phyloP scores from a whole-genome alignment of 1,140 invertebrate species.

The Psilanteris sp. region DNA sequence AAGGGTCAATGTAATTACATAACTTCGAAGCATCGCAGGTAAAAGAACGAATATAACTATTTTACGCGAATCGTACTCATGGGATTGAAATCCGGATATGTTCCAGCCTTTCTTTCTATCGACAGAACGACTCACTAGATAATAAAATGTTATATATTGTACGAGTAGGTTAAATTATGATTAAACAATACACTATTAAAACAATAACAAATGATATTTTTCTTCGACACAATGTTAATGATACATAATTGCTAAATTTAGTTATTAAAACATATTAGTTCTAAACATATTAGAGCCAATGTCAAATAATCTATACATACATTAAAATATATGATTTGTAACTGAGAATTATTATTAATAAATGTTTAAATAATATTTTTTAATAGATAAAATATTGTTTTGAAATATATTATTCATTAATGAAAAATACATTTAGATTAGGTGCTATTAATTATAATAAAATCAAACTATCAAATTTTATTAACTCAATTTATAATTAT shows the following conservation, averaged over 20 bases:
- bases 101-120: constrained; percentile 49
- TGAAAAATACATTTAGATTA: too few relatives aligned
- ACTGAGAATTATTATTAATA: too few relatives aligned
- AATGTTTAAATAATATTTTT: too few relatives aligned
- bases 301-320: too few relatives aligned
- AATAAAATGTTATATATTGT: constrained; percentile 69
- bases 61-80: constrained; percentile 70
- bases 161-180: constrained; percentile 57
- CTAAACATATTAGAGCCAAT: too few relatives aligned
- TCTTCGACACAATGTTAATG: constrained; percentile 32
- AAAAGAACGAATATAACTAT: constrained; percentile 70
- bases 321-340: too few relatives aligned
- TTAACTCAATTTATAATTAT: too few relatives aligned
- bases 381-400: too few relatives aligned
- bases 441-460: too few relatives aligned
- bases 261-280: too few relatives aligned
- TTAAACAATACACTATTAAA: constrained; percentile 61
- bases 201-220: constrained; percentile 54
- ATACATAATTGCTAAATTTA: constrained; percentile 24
- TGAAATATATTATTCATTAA: too few relatives aligned
- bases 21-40: constrained; percentile 66
- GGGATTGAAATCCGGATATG: constrained; percentile 67
- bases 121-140: constrained; percentile 58
- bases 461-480: too few relatives aligned
- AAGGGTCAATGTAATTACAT: constrained; percentile 75